Evolutionary conservation across 2,113 vertebrate species (phyloP).

Genomic region (Platysteira castanea): DNA sequence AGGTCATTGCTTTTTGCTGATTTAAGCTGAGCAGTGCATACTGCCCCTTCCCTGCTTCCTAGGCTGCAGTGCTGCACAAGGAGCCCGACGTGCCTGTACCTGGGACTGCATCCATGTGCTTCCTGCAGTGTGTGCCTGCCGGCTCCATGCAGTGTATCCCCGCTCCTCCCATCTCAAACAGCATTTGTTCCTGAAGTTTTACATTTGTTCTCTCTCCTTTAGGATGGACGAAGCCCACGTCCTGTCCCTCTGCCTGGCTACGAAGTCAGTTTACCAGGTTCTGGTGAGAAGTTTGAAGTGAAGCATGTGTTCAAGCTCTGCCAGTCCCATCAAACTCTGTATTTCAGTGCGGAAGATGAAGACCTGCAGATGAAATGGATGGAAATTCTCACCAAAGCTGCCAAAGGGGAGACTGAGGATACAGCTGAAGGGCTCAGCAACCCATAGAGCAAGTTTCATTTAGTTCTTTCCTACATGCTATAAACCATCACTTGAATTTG

Average conservation of each 20-base stretch:
- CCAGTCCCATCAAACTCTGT: slow-evolving; percentile 78
- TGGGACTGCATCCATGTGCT: neutral
- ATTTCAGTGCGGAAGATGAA: slow-evolving; percentile 79
- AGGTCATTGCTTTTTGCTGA: neutral
- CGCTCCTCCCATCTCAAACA: rapidly evolving
- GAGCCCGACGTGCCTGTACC: rapidly evolving
- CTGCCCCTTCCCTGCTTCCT: neutral
- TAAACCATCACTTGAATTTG: slow-evolving; percentile 82
- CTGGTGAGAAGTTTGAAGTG: slow-evolving; percentile 72
- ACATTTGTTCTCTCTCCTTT: neutral
- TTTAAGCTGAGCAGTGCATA: rapidly evolving
- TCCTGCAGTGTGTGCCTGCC: neutral
- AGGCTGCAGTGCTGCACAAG: rapidly evolving
- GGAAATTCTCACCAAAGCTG: slow-evolving; percentile 77
- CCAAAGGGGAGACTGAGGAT: slow-evolving; percentile 64
- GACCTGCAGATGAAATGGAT: slow-evolving; percentile 83
- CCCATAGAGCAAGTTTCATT: slow-evolving; percentile 24
- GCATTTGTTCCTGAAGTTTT: neutral
- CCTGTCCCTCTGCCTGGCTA: slow-evolving; percentile 79
- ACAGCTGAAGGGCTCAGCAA: slow-evolving; percentile 66
- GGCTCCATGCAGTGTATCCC: neutral
- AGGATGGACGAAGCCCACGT: slow-evolving; percentile 76
- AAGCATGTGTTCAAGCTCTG: slow-evolving; percentile 79
- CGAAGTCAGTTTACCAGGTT: slow-evolving; percentile 66
- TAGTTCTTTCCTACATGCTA: slow-evolving; percentile 62